A percentile compares a stretch with the other conserved stretches of the same genome.
Conservation (phyloP, 2,797 vertebrate genomes). For the Esox lucius region DNA sequence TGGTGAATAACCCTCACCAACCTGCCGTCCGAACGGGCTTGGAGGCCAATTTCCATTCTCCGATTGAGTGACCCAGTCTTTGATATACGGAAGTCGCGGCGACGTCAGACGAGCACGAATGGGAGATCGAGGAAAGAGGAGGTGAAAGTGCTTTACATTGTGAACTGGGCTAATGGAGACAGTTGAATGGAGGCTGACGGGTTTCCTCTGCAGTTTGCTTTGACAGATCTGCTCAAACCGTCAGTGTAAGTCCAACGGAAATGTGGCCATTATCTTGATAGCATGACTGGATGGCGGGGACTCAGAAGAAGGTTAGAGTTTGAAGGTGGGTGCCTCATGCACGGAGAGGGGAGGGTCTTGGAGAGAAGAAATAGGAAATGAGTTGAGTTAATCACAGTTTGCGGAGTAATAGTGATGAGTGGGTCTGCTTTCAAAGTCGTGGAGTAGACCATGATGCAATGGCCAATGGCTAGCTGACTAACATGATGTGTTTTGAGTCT, state of each 20-base stretch:
- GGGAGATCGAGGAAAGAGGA: slow-evolving; percentile 29
- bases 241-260: slow-evolving; percentile 55
- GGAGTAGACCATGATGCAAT: no score
- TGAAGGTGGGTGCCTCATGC: slow-evolving; percentile 46
- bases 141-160: slow-evolving; percentile 56
- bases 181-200: slow-evolving; percentile 34
- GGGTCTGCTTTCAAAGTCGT: no score
- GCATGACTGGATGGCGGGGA: slow-evolving; percentile 17
- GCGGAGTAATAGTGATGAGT: no score
- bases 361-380: not conserved
- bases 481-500: not conserved
- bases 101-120: slow-evolving; percentile 17
- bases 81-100: slow-evolving; percentile 2
- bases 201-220: slow-evolving; percentile 33
- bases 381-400: not conserved
- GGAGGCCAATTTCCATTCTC: not conserved
- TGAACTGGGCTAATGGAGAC: slow-evolving; percentile 54
- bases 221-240: slow-evolving; percentile 46
- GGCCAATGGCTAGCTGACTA: not conserved
- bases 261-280: slow-evolving; percentile 42
- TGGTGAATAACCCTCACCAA: not conserved
- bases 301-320: slow-evolving; percentile 38
- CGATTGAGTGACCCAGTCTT: not conserved
- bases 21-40: slow-evolving; percentile 8
- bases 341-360: not conserved